Evolutionary conservation across 1,140 invertebrate species (phyloP).

Genomic region (Paramacrobiotus metropolitanus): DNA sequence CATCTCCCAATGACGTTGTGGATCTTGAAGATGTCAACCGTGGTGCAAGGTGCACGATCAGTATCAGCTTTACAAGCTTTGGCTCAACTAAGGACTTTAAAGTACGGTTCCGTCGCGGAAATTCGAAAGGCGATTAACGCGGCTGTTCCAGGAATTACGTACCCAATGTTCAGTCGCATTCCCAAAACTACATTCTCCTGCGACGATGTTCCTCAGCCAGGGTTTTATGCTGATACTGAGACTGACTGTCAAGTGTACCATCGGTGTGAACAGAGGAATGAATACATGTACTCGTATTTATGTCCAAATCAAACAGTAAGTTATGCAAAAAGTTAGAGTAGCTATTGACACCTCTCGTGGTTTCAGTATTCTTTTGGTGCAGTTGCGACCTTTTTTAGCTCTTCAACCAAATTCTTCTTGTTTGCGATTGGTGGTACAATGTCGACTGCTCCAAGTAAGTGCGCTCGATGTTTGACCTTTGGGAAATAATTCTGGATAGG

Average conservation of each 20-base stretch:
- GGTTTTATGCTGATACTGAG: neutral
- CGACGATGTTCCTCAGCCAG: neutral
- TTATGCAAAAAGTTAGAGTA: neutral
- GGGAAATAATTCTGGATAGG: no score
- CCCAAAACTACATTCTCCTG: neutral
- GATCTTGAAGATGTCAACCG: no score
- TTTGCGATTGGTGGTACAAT: constrained; percentile 2
- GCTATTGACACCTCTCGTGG: neutral
- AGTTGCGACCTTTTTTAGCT: no score
- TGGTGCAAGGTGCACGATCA: no score
- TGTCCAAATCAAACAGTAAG: neutral
- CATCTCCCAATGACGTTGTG: no score
- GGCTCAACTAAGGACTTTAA: neutral
- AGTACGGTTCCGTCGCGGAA: neutral
- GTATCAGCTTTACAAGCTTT: neutral
- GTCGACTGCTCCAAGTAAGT: neutral
- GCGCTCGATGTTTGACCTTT: no score
- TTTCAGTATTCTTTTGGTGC: no score
- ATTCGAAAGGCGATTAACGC: neutral
- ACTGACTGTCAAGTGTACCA: neutral
- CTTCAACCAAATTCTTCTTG: neutral
- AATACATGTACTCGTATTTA: neutral
- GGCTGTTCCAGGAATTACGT: neutral
- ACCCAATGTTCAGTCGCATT: neutral
- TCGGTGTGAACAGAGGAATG: neutral